Base-by-base conservation (phyloP, 1,140 invertebrate genomes). In the Kradibia gibbosae region DNA sequence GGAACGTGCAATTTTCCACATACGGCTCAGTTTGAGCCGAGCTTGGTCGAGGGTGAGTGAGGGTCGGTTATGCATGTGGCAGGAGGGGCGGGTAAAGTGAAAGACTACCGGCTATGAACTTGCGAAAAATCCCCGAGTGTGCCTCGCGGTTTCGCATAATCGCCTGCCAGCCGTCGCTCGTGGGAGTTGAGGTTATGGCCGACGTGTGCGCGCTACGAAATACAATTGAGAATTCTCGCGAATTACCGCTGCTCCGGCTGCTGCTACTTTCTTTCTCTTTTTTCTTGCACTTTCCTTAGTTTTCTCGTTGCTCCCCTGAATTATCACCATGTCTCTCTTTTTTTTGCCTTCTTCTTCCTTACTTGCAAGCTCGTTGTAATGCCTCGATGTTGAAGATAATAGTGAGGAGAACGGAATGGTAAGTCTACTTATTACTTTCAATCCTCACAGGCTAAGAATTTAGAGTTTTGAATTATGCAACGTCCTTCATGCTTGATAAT, bases 91-190 rank as follows among this genome's bases (percentile, higher is more conserved):
- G n/a, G n/a, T n/a, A n/a, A n/a, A n/a, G n/a, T n/a, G n/a, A n/a
- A n/a, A n/a, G n/a, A n/a, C n/a, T n/a, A 31, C 50, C n/a, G n/a
- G 17, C 17, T 36, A 31, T 55, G 57, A 34, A 20, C 31, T 25
- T 34, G 75, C 31, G 53, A 79, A 79, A 79, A 79, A 72, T 79
- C 36, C 36, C 39, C 67, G 55, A 42, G 45, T 31, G 77, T 53
- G 67, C 67, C 65, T 78, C 62, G 76, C 76, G 76, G 76, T 78
- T 62, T 78, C 76, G 62, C 42, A 79, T 79, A 79, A 79, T 72
- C 77, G 77, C 48, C 48, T 57, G 50, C 65, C 67, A 71, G 50
- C 65, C 65, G 50, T 79, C 67, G 62, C 48, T 53, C 31, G 60
- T 20, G 53, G 36, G 42, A 65, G 60, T 78, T 45, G 76, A 78